Conservation (phyloP, 2,113 vertebrate genomes). For the Macaca nemestrina region DNA sequence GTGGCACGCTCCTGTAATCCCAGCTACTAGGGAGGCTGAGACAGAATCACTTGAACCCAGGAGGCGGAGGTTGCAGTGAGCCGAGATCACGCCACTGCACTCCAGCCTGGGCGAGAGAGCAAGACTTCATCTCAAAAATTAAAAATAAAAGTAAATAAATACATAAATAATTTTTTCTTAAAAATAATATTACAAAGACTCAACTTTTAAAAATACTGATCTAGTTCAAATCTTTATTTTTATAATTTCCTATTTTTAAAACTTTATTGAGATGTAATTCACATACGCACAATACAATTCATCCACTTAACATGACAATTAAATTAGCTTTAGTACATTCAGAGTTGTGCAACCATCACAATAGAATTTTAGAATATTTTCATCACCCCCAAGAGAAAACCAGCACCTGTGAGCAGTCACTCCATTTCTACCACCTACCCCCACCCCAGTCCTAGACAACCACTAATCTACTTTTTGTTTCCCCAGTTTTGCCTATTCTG, state of each 20-base stretch:
- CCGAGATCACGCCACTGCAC: too few species aligned
- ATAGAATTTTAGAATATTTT: slow-evolving; percentile 39
- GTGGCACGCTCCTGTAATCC: neutral
- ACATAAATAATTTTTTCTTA: neutral
- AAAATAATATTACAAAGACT: neutral
- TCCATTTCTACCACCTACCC: neutral
- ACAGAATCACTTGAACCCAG: too few species aligned
- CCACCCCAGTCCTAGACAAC: neutral
- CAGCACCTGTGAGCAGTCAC: neutral
- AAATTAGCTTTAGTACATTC: slow-evolving; percentile 30
- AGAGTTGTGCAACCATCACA: neutral
- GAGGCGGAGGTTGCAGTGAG: too few species aligned
- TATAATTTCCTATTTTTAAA: neutral
- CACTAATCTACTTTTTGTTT: neutral
- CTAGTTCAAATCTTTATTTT: slow-evolving; percentile 14
- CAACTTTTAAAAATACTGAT: neutral
- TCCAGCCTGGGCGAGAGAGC: too few species aligned
- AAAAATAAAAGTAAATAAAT: too few species aligned
- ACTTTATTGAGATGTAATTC: slow-evolving; percentile 24
- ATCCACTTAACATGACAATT: neutral
- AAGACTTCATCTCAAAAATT: too few species aligned
- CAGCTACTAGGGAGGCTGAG: neutral
- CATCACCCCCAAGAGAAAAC: neutral
- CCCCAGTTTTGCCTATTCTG: neutral
- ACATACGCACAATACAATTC: slow-evolving; percentile 29